These are phyloP conservation scores for Lamproptera curius DNA, from an alignment of 2,888 invertebrate genomes.

Conservation along the genomic window DNA sequence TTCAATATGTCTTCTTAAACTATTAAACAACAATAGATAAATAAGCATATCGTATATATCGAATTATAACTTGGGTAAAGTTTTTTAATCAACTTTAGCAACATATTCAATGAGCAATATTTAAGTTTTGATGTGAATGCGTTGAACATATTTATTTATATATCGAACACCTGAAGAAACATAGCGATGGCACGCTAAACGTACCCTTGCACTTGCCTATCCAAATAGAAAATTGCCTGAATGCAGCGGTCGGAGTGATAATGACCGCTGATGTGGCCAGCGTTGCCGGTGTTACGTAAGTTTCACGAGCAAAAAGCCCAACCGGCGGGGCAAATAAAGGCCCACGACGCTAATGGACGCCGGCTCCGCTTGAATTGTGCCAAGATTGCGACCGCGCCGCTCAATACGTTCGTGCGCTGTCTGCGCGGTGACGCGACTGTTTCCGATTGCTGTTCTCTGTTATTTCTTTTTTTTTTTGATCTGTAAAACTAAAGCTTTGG, in stretches of 20 bases:
- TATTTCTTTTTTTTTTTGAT: too few relatives aligned
- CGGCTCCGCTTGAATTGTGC: constrained; percentile 16
- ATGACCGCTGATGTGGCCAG: constrained; percentile 47
- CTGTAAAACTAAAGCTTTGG: too few relatives aligned
- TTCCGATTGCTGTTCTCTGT: too few relatives aligned
- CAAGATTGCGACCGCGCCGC: constrained; percentile 4
- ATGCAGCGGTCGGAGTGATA: constrained; percentile 38
- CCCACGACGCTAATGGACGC: constrained; percentile 23
- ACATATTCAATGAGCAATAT: too few relatives aligned
- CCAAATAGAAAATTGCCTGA: constrained; percentile 30
- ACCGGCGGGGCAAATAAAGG: constrained; percentile 30
- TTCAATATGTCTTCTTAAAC: too few relatives aligned
- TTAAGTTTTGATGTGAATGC: too few relatives aligned
- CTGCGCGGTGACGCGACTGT: neutral
- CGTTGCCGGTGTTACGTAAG: constrained; percentile 34
- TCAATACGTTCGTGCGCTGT: constrained; percentile 1
- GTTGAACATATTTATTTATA: too few relatives aligned
- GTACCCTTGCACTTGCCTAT: constrained; percentile 8
- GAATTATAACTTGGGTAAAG: too few relatives aligned
- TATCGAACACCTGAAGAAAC: neutral
- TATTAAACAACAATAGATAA: too few relatives aligned
- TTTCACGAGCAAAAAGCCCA: constrained; percentile 29
- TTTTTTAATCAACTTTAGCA: too few relatives aligned
- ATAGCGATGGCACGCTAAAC: too few relatives aligned
- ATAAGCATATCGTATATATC: too few relatives aligned